Evolutionary conservation across 2,113 vertebrate genomes (phyloP).

Genomic region (Morone chrysops): DNA sequence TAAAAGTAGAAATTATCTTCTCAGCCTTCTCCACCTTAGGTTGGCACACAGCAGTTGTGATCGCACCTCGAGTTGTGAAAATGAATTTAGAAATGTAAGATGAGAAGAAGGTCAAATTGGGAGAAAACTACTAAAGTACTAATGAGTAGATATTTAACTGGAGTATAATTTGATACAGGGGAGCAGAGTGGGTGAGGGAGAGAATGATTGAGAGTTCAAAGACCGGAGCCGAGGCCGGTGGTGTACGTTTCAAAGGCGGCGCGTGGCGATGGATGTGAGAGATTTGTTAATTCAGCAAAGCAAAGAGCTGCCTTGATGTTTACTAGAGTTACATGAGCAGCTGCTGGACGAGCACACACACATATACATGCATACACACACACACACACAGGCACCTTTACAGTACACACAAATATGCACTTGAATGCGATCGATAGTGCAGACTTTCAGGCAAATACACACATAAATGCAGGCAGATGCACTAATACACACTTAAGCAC

Average conservation of each 20-base stretch:
- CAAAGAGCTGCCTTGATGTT: constrained; percentile 89
- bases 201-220: constrained; percentile 72
- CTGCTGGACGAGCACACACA: constrained; percentile 66
- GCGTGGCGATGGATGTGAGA: constrained; percentile 89
- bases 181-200: constrained; percentile 50
- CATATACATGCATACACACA: neutral
- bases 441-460: neutral
- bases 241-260: constrained; percentile 91
- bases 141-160: constrained; percentile 68
- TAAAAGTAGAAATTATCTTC: no score
- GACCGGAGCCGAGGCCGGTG: constrained; percentile 44
- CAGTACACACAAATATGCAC: constrained; percentile 8
- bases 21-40: neutral
- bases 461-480: constrained; percentile 1
- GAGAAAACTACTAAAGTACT: constrained; percentile 40
- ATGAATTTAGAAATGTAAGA: constrained; percentile 45
- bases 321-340: constrained; percentile 84
- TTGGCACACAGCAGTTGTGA: neutral
- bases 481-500: neutral
- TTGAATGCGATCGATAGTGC: neutral
- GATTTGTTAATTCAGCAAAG: constrained; percentile 90
- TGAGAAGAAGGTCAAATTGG: constrained; percentile 50
- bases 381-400: constrained; percentile 23
- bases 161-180: constrained; percentile 57
- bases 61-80: neutral